Conservation (phyloP, 2,113 vertebrate genomes). For the Diphyllodes magnificus region DNA sequence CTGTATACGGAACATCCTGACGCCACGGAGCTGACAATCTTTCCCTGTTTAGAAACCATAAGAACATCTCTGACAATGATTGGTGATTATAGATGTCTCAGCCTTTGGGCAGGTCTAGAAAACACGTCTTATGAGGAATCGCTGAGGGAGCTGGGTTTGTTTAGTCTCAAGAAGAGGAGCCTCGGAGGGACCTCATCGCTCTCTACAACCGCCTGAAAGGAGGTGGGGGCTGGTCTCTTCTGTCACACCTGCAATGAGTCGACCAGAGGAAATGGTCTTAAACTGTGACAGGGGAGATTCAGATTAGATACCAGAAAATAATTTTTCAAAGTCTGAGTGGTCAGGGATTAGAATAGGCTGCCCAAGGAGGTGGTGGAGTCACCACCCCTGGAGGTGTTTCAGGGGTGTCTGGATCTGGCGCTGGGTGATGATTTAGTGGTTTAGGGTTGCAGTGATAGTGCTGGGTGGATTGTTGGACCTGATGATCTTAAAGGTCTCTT, state of each 20-base stretch:
- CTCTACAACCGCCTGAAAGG: neutral
- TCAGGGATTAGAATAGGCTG: neutral
- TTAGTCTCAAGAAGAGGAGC: neutral
- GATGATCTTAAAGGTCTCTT: neutral
- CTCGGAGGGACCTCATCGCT: neutral
- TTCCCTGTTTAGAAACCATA: neutral
- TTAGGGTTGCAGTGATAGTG: neutral
- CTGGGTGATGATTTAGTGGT: neutral
- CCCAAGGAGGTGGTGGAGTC: neutral
- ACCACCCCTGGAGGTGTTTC: neutral
- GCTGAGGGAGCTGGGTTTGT: neutral
- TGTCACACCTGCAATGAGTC: neutral
- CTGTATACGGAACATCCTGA: neutral
- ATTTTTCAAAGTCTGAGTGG: neutral
- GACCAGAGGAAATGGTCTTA: neutral
- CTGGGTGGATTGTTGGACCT: neutral
- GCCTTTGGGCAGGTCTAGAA: neutral
- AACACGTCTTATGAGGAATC: neutral
- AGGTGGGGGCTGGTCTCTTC: neutral
- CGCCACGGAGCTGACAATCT: fast-evolving
- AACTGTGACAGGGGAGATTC: neutral
- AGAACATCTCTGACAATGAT: neutral
- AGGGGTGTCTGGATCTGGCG: fast-evolving
- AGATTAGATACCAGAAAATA: neutral
- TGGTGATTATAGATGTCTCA: neutral